Base-by-base conservation (phyloP, 2,888 invertebrate species). In the Pristionchus exspectatus region DNA sequence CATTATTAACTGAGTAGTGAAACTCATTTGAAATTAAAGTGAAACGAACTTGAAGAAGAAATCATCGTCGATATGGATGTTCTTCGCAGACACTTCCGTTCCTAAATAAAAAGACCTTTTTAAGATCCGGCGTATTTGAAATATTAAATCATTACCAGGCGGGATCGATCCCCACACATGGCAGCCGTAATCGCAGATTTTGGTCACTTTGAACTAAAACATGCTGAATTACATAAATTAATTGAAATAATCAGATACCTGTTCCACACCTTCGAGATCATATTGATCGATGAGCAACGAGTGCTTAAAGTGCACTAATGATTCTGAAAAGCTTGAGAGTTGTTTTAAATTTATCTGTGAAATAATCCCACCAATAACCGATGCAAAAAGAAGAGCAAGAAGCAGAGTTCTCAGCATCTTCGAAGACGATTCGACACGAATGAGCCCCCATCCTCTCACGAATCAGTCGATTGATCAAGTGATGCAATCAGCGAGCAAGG, bases 151-250 rank as follows among this genome's bases (percentile, higher is more conserved):
- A 21, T 38, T 74, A 56, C 83, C 83, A 18, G 83, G 83, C 24
- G 83, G 83, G 54, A 83, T 83, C 16, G 83, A 83, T 2, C n/a
- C 83, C 83, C 83, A 83, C 1, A 83, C 56, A 44, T 83, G 83
- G 30, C 83, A 83, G 83, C 83, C 83, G 56, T 83, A 83, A 56
- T 83, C 83, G 83, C 83, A 83, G 16, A 83, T n/a, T 27, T 83
- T 83, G 2, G 27, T 83, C 83, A 54, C 83, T 83, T 83, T 56
- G 54, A 54, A 83, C 83, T 83, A 27, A 9, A 83, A 54, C 5
- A 27, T 14, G 18, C 3, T 74, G 16, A 50, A 81, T 81, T 18
- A 0, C 4, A 0, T 21, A 50, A 54, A 30, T 27, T 44, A 10
- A 56, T 14, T 12, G 0, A 56, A 83, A 30, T 30, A 9, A 18